phyloP scores from a whole-genome alignment of 64 coral and sea anemone species.

The Acropora tenuis region DNA sequence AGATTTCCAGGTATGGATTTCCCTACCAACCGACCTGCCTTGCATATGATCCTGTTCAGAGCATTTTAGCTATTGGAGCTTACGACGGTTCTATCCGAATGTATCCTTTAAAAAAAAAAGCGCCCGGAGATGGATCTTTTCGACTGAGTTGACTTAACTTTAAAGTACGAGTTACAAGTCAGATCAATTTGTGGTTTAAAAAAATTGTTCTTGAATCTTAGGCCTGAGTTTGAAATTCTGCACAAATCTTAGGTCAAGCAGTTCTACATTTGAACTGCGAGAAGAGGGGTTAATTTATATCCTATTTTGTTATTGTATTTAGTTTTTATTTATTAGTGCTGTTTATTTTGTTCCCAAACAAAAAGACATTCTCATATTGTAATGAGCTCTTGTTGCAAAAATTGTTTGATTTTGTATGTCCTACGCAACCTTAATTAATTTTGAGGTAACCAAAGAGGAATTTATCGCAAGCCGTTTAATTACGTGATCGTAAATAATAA shows the following conservation, averaged over 20 bases:
- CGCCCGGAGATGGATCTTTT: neutral
- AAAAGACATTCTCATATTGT: neutral
- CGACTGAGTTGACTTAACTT: neutral
- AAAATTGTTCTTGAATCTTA: neutral
- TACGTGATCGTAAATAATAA: neutral
- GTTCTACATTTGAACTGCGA: neutral
- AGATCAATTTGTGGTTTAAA: neutral
- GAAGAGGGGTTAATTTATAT: neutral
- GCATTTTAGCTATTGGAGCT: slow-evolving; percentile 84
- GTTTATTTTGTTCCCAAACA: neutral
- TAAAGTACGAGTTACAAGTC: neutral
- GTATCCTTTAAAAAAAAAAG: slow-evolving; percentile 78
- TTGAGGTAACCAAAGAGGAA: neutral
- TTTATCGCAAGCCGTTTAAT: neutral
- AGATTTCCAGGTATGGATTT: slow-evolving; percentile 97
- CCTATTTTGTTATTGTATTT: neutral
- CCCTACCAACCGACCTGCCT: slow-evolving; percentile 91
- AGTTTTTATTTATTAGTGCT: neutral
- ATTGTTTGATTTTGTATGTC: neutral
- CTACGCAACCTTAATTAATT: neutral
- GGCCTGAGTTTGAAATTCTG: neutral
- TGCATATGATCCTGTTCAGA: slow-evolving; percentile 91
- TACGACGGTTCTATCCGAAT: slow-evolving; percentile 79
- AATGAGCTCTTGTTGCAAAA: neutral
- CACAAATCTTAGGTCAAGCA: neutral